Base-by-base conservation (phyloP, 1,140 invertebrate genomes). In the Zaprionus kolodkinae region DNA sequence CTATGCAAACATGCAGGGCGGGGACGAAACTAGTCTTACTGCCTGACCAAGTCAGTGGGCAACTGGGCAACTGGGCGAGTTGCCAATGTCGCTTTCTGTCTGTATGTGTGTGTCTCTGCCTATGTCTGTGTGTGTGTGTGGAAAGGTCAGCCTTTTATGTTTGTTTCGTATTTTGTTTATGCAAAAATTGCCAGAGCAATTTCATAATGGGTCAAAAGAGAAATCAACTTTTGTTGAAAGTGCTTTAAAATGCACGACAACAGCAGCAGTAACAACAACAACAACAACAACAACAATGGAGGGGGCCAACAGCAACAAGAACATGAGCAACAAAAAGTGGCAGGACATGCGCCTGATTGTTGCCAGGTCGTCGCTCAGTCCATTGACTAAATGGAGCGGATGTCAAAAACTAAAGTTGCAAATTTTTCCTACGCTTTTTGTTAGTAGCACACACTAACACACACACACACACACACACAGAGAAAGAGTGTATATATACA, bases 141-240 rank as follows among this genome's bases (percentile, higher is more conserved):
- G 64, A 89, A 89, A 81, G 85, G 85, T 89, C 86, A 79, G 71
- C 62, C 74, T 81, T 79, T 76, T 76, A 76, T 79, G 85, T 89
- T 89, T 89, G 81, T 88, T 89, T 90, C 78, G 86, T 89, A 81
- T 90, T 85, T 89, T 89, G 85, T 85, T 90, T 89, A 89, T 89
- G 85, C 85, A 85, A 89, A 88, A 90, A 81, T 89, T 90, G 86
- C 86, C 81, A 76, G 86, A 89, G 85, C 85, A 85, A 89, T 89
- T 89, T 89, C 86, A 89, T 89, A 89, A 89, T 89, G 85, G 85
- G 85, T 89, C 85, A 89, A 89, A 89, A 72, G 85, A 89, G 85
- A 89, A 89, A 89, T 89, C 85, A 89, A 89, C 85, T 89, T 89
- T 90, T 90, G 85, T 90, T 75, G 78, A 89, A 83, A 81, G 86